phyloP scores from a whole-genome alignment of 2,797 vertebrate species.

The Nothura maculosa region DNA sequence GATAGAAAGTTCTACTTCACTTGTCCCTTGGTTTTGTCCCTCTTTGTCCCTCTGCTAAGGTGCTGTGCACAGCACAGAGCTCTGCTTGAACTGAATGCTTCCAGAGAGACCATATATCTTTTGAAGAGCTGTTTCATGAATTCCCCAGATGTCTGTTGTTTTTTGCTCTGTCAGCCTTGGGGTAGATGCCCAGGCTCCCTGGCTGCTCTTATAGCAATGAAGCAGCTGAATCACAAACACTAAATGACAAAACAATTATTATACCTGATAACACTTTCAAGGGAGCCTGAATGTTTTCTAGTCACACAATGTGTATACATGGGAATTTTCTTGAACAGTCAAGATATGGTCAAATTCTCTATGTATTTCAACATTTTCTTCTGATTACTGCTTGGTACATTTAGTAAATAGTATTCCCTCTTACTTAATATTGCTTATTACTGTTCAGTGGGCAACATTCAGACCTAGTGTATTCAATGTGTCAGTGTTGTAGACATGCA shows the following conservation, averaged over 20 bases:
- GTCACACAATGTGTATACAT: neutral
- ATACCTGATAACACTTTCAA: neutral
- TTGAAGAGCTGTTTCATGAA: neutral
- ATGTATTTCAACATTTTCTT: neutral
- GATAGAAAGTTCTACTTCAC: neutral
- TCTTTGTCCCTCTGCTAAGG: neutral
- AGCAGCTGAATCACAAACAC: neutral
- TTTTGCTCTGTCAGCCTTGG: neutral
- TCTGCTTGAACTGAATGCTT: fast-evolving
- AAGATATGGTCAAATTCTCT: neutral
- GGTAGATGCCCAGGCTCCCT: neutral
- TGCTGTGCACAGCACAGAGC: too few relatives aligned
- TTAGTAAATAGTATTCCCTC: neutral
- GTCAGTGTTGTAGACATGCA: neutral
- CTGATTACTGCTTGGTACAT: neutral
- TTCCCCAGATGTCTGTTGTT: neutral
- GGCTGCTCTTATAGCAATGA: neutral
- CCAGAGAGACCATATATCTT: neutral
- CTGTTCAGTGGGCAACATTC: neutral
- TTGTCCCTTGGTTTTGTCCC: neutral
- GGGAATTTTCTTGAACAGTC: neutral
- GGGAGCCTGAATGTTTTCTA: neutral
- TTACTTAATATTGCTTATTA: neutral
- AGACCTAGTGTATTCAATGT: neutral
- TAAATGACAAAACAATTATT: neutral